phyloP scores from a whole-genome alignment of 2,797 vertebrate species.

The Semotilus atromaculatus region DNA sequence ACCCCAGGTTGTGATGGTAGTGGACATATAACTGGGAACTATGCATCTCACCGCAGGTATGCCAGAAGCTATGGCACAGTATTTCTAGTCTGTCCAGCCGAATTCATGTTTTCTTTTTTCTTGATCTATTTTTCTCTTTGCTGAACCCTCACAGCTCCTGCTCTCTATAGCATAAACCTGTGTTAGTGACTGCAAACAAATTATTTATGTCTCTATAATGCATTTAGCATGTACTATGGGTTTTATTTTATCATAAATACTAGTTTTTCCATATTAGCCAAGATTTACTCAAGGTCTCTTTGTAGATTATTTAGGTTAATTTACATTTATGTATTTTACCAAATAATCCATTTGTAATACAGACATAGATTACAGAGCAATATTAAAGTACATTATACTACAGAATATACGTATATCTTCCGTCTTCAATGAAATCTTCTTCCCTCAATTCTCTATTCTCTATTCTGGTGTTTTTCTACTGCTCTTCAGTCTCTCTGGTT shows the following conservation, averaged over 20 bases:
- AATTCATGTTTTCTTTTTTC: constrained; percentile 49
- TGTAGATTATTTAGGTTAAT: background rate
- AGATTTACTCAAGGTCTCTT: background rate
- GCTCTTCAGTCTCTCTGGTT: constrained; percentile 99
- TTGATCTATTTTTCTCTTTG: constrained; percentile 9
- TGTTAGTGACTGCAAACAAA: constrained; percentile 7
- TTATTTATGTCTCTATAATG: constrained; percentile 5
- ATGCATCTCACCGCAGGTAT: constrained; percentile 98
- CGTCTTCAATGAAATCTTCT: constrained; percentile 46
- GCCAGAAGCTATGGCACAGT: constrained; percentile 37
- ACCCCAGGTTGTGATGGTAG: constrained; percentile 99
- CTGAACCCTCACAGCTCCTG: constrained; percentile 20
- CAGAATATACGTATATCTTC: constrained; percentile 43
- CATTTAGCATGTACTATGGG: constrained; percentile 11
- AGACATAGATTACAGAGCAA: background rate
- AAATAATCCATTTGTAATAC: background rate
- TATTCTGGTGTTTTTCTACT: constrained; percentile 52
- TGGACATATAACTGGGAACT: constrained; percentile 98
- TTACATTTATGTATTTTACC: background rate
- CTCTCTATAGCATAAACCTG: constrained; percentile 19
- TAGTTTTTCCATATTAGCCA: background rate
- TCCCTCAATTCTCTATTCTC: constrained; percentile 59
- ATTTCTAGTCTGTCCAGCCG: constrained; percentile 25
- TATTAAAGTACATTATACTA: background rate
- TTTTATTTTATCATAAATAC: background rate